Base-by-base conservation (phyloP, 1,140 invertebrate species). In the Lineus longissimus region DNA sequence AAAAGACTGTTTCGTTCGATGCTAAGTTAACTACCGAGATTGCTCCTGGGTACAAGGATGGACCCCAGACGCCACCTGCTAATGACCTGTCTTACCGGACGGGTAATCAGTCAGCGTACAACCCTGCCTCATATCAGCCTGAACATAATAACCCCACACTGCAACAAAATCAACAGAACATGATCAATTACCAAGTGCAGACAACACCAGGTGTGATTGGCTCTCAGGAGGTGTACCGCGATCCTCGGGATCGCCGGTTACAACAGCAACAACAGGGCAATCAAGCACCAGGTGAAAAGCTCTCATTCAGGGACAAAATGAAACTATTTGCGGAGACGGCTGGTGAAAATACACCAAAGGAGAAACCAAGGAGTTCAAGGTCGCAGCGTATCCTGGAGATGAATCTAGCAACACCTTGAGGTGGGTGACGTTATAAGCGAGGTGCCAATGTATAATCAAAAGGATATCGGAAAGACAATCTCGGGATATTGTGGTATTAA, bases 271-370 rank as follows among this genome's bases (percentile, higher is more conserved):
- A 71, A 55, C 61, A 65, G 25, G 31, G 31, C 6, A 54, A 47
- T n/a, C 31, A 31, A 2, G 33, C 22, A 2, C 45, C 45, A 0
- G 69, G 69, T 47, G 76, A 79, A 30, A 68, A 74, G 45, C 72
- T 79, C 71, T 77, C 74, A 13, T 83, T 83, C 67, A 73, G 77
- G 61, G 82, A 83, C 67, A 83, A 83, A 73, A 83, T 83, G 82
- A 79, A 80, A 68, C 74, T 81, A 66, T 83, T 83, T 71, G 82
- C 82, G 31, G 47, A 66, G 55, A 76, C 83, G 66, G 71, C 79
- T 31, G 81, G 81, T 19, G 82, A 83, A 58, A 67, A 68, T 36
- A 76, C 79, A 11, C 78, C 76, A 29, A 73, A 76, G 63, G 68
- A 79, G 25, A 76, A 74, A 64, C 66, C 75, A 0, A 82, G 81